These are phyloP conservation scores for Eonycteris spelaea DNA, from an alignment of 2,113 vertebrate genomes.

Conservation along the genomic window DNA sequence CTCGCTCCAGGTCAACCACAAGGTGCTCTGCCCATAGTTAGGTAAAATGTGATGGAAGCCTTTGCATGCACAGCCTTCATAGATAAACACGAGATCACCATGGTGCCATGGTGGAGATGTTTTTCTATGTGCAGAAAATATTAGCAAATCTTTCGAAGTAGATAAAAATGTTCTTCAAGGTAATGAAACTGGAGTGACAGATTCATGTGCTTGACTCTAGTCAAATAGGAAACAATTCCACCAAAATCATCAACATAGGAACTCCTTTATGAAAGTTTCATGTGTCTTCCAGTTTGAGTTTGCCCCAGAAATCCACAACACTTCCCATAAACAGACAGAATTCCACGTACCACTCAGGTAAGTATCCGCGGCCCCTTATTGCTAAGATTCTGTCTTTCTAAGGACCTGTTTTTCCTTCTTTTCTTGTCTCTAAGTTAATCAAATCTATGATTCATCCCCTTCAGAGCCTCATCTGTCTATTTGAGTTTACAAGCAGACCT, in stretches of 20 bases:
- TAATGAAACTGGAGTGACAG: neutral
- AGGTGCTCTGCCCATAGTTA: neutral
- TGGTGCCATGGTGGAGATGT: fast-evolving
- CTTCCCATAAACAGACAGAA: neutral
- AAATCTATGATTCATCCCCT: neutral
- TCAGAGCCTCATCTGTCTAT: neutral
- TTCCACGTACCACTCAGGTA: too few relatives aligned
- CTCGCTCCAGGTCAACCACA: neutral
- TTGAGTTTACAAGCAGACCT: neutral
- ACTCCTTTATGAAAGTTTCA: neutral
- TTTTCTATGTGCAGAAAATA: neutral
- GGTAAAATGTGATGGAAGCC: neutral
- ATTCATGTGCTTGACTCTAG: neutral
- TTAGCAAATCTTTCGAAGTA: neutral
- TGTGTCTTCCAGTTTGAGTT: neutral
- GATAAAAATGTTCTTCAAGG: neutral
- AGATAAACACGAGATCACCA: neutral
- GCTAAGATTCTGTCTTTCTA: neutral
- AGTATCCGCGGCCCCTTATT: neutral
- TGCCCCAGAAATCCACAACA: neutral
- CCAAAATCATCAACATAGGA: neutral
- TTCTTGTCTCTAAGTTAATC: neutral
- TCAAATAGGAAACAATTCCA: neutral
- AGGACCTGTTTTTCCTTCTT: neutral
- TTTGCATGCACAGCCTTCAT: fast-evolving